These are phyloP conservation scores for Scaptomyza tumidula DNA, from an alignment of 2,888 invertebrate species.

Conservation along the genomic window DNA sequence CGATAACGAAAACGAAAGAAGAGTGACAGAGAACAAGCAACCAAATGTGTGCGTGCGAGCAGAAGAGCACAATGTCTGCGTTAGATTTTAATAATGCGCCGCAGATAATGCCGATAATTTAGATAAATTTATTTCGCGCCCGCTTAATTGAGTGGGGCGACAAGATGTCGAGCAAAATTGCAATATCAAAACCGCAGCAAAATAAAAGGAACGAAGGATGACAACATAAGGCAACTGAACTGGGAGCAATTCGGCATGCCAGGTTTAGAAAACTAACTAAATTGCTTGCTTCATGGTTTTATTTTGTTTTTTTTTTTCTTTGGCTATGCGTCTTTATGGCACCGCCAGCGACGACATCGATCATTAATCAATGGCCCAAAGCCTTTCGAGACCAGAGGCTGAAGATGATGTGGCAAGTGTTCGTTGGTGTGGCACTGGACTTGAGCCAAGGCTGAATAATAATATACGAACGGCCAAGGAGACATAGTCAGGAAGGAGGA, in stretches of 20 bases:
- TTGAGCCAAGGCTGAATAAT: slow-evolving; percentile 37
- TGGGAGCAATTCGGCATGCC: slow-evolving; percentile 11
- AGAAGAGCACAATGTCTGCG: slow-evolving; percentile 26
- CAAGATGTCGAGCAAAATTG: slow-evolving; percentile 40
- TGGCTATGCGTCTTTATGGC: slow-evolving; percentile 61
- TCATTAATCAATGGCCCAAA: slow-evolving; percentile 67
- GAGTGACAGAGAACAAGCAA: not conserved
- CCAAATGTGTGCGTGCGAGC: not conserved
- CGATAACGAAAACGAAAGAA: not conserved
- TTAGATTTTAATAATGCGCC: slow-evolving; percentile 68
- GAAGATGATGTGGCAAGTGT: slow-evolving; percentile 32
- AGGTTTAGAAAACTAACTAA: slow-evolving; percentile 31
- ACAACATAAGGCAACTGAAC: not conserved
- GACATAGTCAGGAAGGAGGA: not conserved
- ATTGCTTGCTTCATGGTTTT: slow-evolving; percentile 30
- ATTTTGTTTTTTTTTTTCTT: not conserved
- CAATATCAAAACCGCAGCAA: slow-evolving; percentile 21
- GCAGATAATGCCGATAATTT: slow-evolving; percentile 74
- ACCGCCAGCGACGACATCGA: slow-evolving; percentile 49
- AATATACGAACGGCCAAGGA: slow-evolving; percentile 5
- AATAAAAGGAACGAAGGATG: not conserved
- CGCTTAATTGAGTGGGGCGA: slow-evolving; percentile 64
- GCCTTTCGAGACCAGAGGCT: slow-evolving; percentile 30
- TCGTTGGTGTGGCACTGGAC: slow-evolving; percentile 2
- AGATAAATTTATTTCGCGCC: slow-evolving; percentile 75